phyloP scores from a whole-genome alignment of 2,113 vertebrate genomes.

The Anser cygnoides region DNA sequence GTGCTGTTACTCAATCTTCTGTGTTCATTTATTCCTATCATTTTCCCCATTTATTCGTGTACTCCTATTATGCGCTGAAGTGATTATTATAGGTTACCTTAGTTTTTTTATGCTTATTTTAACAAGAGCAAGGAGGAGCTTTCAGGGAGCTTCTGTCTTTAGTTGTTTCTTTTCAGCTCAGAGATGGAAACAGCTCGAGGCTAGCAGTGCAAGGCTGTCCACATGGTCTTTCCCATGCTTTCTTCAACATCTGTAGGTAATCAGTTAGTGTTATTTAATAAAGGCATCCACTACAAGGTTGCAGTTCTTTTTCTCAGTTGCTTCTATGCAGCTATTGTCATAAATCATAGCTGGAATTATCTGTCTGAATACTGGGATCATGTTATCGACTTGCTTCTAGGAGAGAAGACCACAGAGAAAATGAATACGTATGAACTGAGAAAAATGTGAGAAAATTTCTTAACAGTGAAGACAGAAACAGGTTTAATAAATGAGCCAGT shows the following conservation, averaged over 20 bases:
- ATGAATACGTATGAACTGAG: background rate
- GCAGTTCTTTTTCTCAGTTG: background rate
- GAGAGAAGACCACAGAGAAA: background rate
- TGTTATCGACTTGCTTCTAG: background rate
- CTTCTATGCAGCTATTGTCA: background rate
- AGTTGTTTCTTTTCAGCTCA: background rate
- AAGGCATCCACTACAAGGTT: background rate
- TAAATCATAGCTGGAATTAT: background rate
- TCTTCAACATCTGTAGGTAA: background rate
- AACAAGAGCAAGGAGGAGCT: background rate
- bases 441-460: background rate
- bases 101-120: background rate
- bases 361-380: background rate
- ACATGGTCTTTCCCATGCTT: background rate
- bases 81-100: background rate
- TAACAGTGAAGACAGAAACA: background rate
- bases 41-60: background rate
- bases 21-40: rapidly evolving
- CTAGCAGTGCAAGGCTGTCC: background rate
- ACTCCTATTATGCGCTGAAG: background rate
- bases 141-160: background rate
- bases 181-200: background rate
- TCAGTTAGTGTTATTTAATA: background rate
- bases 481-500: background rate
- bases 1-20: background rate